These are phyloP conservation scores for Eurypyga helias DNA, from an alignment of 2,113 vertebrate species.

Conservation along the genomic window DNA sequence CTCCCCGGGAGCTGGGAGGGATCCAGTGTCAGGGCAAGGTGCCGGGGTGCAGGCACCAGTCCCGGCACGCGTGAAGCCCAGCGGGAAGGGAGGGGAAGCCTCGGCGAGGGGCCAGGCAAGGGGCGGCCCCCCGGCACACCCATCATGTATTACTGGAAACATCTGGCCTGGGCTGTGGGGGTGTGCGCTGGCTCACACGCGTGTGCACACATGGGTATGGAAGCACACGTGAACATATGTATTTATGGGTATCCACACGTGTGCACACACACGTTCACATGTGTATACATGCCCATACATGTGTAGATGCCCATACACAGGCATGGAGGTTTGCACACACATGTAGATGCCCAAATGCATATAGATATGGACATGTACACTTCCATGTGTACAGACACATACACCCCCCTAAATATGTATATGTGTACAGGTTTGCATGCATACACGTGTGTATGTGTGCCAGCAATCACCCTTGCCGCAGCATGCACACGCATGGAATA, in stretches of 20 bases:
- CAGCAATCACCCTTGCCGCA: background rate
- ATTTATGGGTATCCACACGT: background rate
- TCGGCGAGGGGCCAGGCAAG: background rate
- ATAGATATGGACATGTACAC: background rate
- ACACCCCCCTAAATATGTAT: background rate
- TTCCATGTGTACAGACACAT: accelerated
- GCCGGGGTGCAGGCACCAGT: background rate
- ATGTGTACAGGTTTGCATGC: background rate
- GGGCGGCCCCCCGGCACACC: background rate
- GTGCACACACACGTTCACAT: accelerated
- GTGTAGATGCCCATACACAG: too few species aligned
- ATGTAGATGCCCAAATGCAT: background rate
- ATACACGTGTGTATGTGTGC: accelerated
- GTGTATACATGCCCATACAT: accelerated
- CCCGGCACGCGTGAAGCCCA: background rate
- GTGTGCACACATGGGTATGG: background rate
- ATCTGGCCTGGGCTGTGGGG: constrained; percentile 46
- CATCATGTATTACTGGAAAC: constrained; percentile 57
- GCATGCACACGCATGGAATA: too few species aligned
- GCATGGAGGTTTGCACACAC: background rate
- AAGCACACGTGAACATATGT: background rate
- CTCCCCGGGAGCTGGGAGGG: background rate
- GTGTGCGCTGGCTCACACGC: background rate
- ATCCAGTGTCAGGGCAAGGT: background rate
- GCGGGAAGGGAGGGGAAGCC: background rate